phyloP scores from a whole-genome alignment of 2,888 invertebrate genomes.

The Frankliniella fusca region DNA sequence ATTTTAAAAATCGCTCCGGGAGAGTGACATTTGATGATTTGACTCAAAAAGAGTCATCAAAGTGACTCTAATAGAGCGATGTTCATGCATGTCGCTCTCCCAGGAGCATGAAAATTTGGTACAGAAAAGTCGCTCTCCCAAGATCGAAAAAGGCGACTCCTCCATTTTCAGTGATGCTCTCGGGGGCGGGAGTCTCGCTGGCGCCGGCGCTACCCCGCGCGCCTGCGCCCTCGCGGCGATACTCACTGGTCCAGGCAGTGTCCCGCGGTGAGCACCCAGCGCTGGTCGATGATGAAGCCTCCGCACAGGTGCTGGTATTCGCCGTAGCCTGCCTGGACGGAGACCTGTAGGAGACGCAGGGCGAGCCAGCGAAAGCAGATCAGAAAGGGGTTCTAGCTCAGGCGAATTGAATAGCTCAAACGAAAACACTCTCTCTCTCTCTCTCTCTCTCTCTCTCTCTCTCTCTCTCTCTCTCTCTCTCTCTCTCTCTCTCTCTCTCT shows the following conservation, averaged over 20 bases:
- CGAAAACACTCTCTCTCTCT: neutral
- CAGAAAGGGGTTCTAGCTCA: neutral
- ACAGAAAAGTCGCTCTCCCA: too few relatives aligned
- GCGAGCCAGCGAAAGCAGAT: neutral
- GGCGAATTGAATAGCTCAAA: neutral
- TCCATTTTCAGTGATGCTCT: too few relatives aligned
- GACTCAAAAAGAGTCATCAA: too few relatives aligned
- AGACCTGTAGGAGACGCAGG: neutral
- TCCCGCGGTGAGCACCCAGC: neutral
- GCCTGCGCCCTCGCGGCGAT: neutral
- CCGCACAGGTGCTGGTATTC: neutral
- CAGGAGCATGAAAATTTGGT: too few relatives aligned
- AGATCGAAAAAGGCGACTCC: too few relatives aligned
- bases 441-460: neutral
- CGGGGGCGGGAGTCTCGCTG: neutral
- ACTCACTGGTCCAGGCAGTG: conserved; percentile 19
- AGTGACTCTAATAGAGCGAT: too few relatives aligned
- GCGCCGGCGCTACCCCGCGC: neutral
- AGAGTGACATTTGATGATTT: too few relatives aligned
- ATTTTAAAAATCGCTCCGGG: too few relatives aligned
- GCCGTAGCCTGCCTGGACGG: neutral
- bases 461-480: neutral
- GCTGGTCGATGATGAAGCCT: conserved; percentile 1
- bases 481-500: neutral
- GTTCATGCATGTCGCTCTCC: too few relatives aligned